A percentile compares a stretch with the other conserved stretches of the same genome.
phyloP scores from a whole-genome alignment of 2,797 vertebrate species.

The Enteromius anoplus region DNA sequence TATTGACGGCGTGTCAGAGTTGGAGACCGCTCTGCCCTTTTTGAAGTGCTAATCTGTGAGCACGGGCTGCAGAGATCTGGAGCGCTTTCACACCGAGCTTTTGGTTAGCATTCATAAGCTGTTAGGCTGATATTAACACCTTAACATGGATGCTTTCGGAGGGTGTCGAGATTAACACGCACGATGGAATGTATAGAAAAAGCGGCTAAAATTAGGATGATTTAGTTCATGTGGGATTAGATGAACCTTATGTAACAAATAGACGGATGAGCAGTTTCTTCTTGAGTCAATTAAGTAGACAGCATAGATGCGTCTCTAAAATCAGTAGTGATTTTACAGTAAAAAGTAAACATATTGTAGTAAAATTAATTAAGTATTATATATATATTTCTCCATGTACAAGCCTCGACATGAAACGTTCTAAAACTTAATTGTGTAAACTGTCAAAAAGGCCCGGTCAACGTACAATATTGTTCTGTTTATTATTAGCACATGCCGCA shows the following conservation, averaged over 20 bases:
- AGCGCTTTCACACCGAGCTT: constrained; percentile 15
- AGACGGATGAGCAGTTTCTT: background rate
- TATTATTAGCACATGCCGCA: too few relatives aligned
- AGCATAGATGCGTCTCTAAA: too few relatives aligned
- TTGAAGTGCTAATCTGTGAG: constrained; percentile 72
- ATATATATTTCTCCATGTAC: too few relatives aligned
- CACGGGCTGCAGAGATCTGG: constrained; percentile 33
- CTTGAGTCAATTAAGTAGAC: background rate
- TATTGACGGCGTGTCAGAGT: constrained; percentile 66
- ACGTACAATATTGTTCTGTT: too few relatives aligned
- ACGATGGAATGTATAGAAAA: background rate
- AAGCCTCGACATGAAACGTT: too few relatives aligned
- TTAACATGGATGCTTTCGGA: constrained; percentile 6
- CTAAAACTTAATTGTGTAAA: background rate
- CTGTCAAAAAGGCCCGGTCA: background rate
- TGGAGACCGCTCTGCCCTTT: constrained; percentile 69
- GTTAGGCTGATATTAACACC: constrained; percentile 12
- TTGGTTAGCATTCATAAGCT: constrained; percentile 30
- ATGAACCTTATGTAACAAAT: background rate
- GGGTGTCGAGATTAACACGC: constrained; percentile 3
- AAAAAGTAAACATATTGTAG: background rate
- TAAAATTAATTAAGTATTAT: background rate
- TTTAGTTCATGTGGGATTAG: background rate
- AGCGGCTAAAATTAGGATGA: background rate
- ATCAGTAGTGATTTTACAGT: background rate